Evolutionary conservation across 2,888 invertebrate genomes (phyloP), one percentile per base, ranked within the genome.

Genomic region (Copidosoma aretas): DNA sequence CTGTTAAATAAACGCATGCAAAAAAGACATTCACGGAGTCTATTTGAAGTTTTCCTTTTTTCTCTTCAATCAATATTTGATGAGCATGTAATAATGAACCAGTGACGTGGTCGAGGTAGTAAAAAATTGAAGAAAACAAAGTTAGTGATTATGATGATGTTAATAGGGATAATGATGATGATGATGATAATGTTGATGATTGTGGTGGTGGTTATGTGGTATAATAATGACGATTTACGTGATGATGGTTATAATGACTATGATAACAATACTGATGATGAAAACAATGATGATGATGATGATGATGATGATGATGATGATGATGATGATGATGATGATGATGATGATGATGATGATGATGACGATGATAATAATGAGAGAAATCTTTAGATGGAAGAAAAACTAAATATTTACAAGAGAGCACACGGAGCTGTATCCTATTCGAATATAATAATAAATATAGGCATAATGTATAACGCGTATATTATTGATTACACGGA

Each of bases 401-500:
- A 63, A 21, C 14, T 63, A 49, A 57, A 43, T 24, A 22, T 51
- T 41, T 58, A 66, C 22, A 60, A 67, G 60, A 46, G 53, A 70
- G 49, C 58, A 58, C 68, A 68, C 17, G 67, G 58, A 67, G 53
- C 63, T 73, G 67, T 67, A 70, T 68, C 66, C 64, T 71, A 68
- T 64, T 67, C 54, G 66, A 68, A 60, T 66, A 60, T 57, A 70
- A 63, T 32, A 41, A 60, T 57, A 67, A 60, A 65, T 71, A 69
- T 73, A 73, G 53, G 69, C 67, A 73, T 68, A 68, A 70, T 71
- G 65, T 70, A 71, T 69, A 68, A 70, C 64, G 64, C 64, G 65
- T 68, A 71, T 67, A 69, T 73, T 71, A 73, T 72, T 64, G 73
- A 73, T 73, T 71, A 69, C 75, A 77, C 73, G 74, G 71, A 77